Evolutionary conservation across 1,140 invertebrate species (phyloP).

Genomic region (Andricus grossulariae): DNA sequence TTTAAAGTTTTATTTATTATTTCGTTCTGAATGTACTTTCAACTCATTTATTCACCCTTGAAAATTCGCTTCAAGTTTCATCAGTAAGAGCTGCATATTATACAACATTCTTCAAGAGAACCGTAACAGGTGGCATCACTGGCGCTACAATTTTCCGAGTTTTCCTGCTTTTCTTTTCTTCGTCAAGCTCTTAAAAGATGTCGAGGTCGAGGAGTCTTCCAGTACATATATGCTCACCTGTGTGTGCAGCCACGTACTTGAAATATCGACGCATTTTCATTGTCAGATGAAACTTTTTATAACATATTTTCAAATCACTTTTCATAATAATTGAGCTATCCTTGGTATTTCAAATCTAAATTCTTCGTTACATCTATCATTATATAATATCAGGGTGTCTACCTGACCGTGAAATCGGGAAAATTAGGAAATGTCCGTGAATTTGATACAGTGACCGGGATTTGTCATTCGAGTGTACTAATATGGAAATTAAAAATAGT

Average conservation of each 20-base stretch:
- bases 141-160: background rate
- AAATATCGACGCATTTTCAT: slow-evolving; percentile 24
- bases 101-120: background rate
- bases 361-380: no score
- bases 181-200: slow-evolving; percentile 25
- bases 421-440: no score
- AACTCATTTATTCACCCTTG: no score
- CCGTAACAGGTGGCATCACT: slow-evolving; percentile 20
- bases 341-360: no score
- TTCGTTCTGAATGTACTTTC: no score
- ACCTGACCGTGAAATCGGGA: no score
- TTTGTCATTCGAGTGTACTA: no score
- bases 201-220: slow-evolving; percentile 12
- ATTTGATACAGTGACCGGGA: no score
- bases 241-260: slow-evolving; percentile 16
- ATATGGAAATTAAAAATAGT: no score
- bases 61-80: no score
- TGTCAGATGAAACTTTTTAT: slow-evolving; percentile 18
- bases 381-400: no score
- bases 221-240: background rate
- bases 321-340: background rate
- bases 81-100: background rate
- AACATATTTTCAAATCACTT: background rate
- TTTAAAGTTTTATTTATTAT: no score
- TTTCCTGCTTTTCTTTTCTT: slow-evolving; percentile 19